Conservation (phyloP, 2,797 vertebrate species). For the Galaxias olidus region DNA sequence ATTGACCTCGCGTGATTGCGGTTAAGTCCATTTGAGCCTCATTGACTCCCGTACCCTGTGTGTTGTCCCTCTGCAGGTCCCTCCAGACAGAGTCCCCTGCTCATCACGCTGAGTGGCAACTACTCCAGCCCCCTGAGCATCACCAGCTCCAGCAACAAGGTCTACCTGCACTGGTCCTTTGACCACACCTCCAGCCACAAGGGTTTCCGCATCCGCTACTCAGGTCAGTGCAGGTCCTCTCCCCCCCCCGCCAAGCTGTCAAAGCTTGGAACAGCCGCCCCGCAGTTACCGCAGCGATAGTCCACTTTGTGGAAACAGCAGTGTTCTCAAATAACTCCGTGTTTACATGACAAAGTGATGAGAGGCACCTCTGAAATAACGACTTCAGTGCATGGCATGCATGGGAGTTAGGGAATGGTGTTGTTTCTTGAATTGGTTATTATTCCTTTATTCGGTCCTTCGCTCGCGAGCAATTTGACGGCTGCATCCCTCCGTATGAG, state of each 20-base stretch:
- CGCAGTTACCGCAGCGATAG: too few relatives aligned
- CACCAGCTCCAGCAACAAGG: constrained; percentile 89
- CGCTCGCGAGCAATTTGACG: constrained; percentile 48
- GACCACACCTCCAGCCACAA: constrained; percentile 95
- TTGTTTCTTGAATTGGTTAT: constrained; percentile 33
- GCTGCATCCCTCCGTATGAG: constrained; percentile 66
- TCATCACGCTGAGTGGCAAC: constrained; percentile 94
- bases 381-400: background rate
- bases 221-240: constrained; percentile 71
- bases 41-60: background rate
- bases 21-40: background rate
- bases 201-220: constrained; percentile 96
- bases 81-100: constrained; percentile 89
- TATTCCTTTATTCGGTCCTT: constrained; percentile 45
- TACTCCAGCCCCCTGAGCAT: constrained; percentile 91
- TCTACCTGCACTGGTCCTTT: constrained; percentile 96
- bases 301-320: too few relatives aligned
- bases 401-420: constrained; percentile 39
- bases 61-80: constrained; percentile 75
- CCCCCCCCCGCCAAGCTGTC: too few relatives aligned
- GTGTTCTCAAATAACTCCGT: background rate
- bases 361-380: background rate
- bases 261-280: too few relatives aligned
- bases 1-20: too few relatives aligned
- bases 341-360: background rate